Conservation (phyloP, 2,888 invertebrate genomes). For the Parelbella ahira region DNA sequence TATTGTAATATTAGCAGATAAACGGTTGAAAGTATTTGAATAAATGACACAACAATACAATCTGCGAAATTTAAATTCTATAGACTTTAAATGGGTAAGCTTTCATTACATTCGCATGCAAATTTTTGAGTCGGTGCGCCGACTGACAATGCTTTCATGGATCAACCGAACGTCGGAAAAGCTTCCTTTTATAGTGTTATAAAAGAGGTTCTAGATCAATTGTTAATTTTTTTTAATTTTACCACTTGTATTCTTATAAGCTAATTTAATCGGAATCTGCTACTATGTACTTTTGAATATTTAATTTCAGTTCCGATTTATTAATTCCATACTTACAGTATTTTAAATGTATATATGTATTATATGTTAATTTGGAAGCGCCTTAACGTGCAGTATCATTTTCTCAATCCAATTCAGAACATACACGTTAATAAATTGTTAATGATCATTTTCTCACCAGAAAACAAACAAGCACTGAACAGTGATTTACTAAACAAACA, state of each 20-base stretch:
- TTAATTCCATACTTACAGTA: constrained; percentile 48
- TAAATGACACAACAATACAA: no score
- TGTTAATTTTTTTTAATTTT: no score
- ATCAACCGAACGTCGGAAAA: constrained; percentile 14
- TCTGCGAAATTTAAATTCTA: constrained; percentile 15
- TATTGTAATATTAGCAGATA: no score
- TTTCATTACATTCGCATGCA: constrained; percentile 22
- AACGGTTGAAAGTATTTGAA: no score
- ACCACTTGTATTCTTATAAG: no score
- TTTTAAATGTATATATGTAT: constrained; percentile 29
- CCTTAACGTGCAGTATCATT: constrained; percentile 23
- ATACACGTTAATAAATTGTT: constrained; percentile 42
- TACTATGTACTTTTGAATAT: no score
- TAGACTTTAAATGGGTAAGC: constrained; percentile 14
- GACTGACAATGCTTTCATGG: constrained; percentile 19
- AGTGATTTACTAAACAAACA: constrained; percentile 46
- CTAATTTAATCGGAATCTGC: no score
- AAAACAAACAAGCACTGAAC: constrained; percentile 53
- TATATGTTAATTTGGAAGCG: constrained; percentile 11
- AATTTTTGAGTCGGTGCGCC: constrained; percentile 15
- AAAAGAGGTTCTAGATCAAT: constrained; percentile 13
- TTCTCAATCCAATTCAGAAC: constrained; percentile 24
- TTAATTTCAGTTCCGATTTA: no score
- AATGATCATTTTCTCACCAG: constrained; percentile 39
- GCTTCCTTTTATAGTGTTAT: constrained; percentile 7